These are phyloP conservation scores for Trisateles emortualis DNA, from an alignment of 2,888 invertebrate genomes.

Conservation along the genomic window DNA sequence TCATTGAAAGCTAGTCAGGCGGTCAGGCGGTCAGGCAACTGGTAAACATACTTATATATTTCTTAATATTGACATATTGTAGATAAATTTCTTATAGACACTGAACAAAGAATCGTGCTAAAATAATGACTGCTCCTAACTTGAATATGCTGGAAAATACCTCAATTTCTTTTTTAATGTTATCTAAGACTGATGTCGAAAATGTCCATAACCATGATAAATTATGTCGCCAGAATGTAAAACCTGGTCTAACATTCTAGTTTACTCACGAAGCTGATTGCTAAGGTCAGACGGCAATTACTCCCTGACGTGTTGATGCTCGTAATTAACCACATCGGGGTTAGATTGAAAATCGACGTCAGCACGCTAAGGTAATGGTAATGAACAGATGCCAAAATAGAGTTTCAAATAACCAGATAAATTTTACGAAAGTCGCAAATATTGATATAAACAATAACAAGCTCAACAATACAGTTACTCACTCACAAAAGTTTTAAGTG, in stretches of 20 bases:
- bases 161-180: too few relatives aligned
- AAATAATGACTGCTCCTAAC: too few relatives aligned
- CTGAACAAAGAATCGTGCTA: too few relatives aligned
- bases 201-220: neutral
- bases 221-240: neutral
- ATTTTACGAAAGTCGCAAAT: neutral
- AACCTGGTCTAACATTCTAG: neutral
- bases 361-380: neutral
- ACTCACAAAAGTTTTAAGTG: conserved; percentile 24
- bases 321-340: conserved; percentile 3
- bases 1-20: too few relatives aligned
- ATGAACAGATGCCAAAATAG: neutral
- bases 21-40: too few relatives aligned
- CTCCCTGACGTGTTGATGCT: neutral
- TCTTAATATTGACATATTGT: too few relatives aligned
- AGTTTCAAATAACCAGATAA: neutral
- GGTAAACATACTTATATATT: too few relatives aligned
- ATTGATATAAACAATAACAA: conserved; percentile 14
- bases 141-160: too few relatives aligned
- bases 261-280: neutral
- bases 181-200: neutral
- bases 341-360: conserved; percentile 3
- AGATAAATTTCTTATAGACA: too few relatives aligned
- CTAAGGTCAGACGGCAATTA: conserved; percentile 5
- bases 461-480: conserved; percentile 6